Evolutionary conservation across 1,140 invertebrate genomes (phyloP), one percentile per base, ranked within the genome.

Genomic region (Daktulosphaira vitifoliae): DNA sequence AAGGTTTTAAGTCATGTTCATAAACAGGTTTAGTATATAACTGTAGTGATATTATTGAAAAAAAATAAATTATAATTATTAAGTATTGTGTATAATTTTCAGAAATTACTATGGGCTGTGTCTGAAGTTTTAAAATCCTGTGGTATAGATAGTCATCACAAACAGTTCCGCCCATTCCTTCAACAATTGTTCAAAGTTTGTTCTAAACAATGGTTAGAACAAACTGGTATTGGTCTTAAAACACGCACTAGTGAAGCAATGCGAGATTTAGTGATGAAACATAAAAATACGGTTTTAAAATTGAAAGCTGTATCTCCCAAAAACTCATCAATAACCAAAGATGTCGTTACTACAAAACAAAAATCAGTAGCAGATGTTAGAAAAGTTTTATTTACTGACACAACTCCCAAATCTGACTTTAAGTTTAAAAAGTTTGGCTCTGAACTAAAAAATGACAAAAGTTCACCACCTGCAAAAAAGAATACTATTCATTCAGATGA

Each of bases 61-160:
- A 33, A 33, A 33, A 33, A 33, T 33, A 33, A 11, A 33, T 11
- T 6, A 6, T 33, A 33, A 33, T 33, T 6, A 33, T 6, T 33
- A 5, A 33, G 5, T 33, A 6, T 33, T 33, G 5, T 6, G 11
- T 6, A 33, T 33, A 33, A 33, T 33, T 62, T 62, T 48, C 25
- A 62, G 56, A 62, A 62, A 46, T 62, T 62, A 62, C 22, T 62
- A 46, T 62, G 56, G 56, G 56, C 56, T 48, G 56, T 62, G 7
- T 46, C 56, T 33, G 56, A 48, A 62, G 56, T 62, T n/a, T 62
- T 62, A 46, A 62, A 62, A 62, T 29, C 18, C 0, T 62, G 56
- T 48, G 56, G 56, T 13, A 33, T 62, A 18, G 42, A 62, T 46
- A 62, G 56, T 33, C 42, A 62, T 44, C 56, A 62, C 25, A 62